These are phyloP conservation scores for Lepidurus apus DNA, from an alignment of 1,140 invertebrate species.

Conservation along the genomic window DNA sequence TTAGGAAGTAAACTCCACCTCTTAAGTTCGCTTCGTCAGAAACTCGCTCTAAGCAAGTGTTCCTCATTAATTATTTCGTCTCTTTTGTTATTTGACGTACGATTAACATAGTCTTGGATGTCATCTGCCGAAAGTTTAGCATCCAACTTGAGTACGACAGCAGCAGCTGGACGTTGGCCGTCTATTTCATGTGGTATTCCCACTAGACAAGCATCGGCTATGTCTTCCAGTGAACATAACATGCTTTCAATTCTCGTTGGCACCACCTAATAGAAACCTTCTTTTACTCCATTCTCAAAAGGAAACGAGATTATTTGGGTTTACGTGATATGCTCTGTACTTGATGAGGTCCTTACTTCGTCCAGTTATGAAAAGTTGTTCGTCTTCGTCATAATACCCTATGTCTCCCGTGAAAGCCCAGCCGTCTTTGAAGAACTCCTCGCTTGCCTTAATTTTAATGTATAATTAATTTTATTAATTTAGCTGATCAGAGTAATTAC, in stretches of 20 bases:
- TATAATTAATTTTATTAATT: slow-evolving; percentile 35
- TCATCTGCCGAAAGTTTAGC: slow-evolving; percentile 23
- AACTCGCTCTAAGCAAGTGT: not conserved
- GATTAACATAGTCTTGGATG: not conserved
- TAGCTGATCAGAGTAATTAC: not conserved
- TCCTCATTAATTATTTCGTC: too few relatives aligned
- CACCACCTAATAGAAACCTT: slow-evolving; percentile 30
- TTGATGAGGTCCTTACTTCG: slow-evolving; percentile 38
- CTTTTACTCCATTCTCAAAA: not conserved
- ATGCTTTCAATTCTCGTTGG: slow-evolving; percentile 40
- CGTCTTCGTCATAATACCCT: slow-evolving; percentile 40
- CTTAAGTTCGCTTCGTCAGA: not conserved
- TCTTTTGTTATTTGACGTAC: too few relatives aligned
- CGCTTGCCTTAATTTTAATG: slow-evolving; percentile 45
- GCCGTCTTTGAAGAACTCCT: slow-evolving; percentile 45
- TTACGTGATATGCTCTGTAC: slow-evolving; percentile 30
- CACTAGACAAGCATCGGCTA: slow-evolving; percentile 49
- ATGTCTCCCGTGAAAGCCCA: slow-evolving; percentile 50
- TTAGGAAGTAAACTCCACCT: not conserved
- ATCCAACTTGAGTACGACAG: slow-evolving; percentile 33
- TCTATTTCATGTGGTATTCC: slow-evolving; percentile 47
- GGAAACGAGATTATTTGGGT: not conserved
- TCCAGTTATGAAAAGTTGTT: slow-evolving; percentile 37
- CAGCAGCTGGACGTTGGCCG: slow-evolving; percentile 43
- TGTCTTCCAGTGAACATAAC: slow-evolving; percentile 44